Evolutionary conservation across 2,113 vertebrate species (phyloP).

Genomic region (Erythrocebus patas): DNA sequence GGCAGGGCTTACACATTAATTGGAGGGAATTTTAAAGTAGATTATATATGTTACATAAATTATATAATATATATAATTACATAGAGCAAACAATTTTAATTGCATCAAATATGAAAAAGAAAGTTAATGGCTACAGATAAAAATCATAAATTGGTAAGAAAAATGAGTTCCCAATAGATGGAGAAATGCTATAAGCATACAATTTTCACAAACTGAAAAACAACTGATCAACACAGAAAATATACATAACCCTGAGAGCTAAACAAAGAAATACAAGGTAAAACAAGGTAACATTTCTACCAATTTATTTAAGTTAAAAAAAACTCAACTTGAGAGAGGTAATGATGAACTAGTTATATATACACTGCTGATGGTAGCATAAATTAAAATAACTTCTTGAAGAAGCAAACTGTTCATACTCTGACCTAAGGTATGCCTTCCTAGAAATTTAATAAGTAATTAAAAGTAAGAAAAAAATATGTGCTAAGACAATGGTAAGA

Average conservation of each 20-base stretch:
- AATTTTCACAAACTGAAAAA: constrained; percentile 11
- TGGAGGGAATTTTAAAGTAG: background rate
- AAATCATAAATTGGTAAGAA: background rate
- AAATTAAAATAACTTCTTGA: constrained; percentile 26
- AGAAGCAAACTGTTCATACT: background rate
- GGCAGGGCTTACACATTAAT: background rate
- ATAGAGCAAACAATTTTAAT: background rate
- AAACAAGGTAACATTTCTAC: constrained; percentile 28
- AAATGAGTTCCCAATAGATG: background rate
- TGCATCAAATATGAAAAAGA: background rate
- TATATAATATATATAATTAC: background rate
- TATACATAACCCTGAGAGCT: background rate
- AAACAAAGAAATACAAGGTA: constrained; percentile 20
- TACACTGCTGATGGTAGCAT: background rate
- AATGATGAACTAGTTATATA: background rate
- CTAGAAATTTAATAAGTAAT: constrained; percentile 20
- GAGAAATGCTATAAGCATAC: constrained; percentile 7
- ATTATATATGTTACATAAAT: background rate
- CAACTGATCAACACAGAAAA: background rate
- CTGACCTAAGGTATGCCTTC: background rate
- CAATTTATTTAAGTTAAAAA: background rate
- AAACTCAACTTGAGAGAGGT: background rate
- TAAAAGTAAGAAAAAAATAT: background rate
- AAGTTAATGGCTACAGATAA: constrained; percentile 14
- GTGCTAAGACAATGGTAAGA: background rate